Conservation (phyloP, 2,888 invertebrate genomes). For the Epistrophella euchroma region DNA sequence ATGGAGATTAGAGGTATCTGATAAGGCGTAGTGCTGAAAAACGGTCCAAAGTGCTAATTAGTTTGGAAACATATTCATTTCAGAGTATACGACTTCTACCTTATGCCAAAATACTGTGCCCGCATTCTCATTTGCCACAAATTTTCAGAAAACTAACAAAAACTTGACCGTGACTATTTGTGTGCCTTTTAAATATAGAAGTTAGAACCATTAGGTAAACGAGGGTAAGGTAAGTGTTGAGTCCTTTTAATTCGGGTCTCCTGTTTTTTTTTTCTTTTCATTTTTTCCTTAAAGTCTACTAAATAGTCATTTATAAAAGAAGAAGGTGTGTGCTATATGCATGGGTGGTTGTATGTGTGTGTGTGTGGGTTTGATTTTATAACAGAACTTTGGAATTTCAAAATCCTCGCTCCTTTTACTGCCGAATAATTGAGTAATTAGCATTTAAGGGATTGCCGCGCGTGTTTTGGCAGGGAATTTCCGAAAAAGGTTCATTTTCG, state of each 20-base stretch:
- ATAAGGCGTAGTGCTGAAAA: constrained; percentile 59
- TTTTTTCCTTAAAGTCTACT: constrained; percentile 7
- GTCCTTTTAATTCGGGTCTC: constrained; percentile 60
- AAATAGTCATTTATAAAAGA: background rate
- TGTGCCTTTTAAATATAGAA: constrained; percentile 36
- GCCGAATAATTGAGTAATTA: constrained; percentile 74
- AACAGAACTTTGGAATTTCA: constrained; percentile 25
- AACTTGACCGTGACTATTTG: background rate
- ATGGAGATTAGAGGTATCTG: constrained; percentile 43
- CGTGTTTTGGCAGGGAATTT: constrained; percentile 56
- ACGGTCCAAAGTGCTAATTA: constrained; percentile 68
- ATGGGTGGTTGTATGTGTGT: background rate
- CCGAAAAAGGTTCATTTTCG: constrained; percentile 51
- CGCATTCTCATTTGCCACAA: background rate
- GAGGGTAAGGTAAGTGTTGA: constrained; percentile 27
- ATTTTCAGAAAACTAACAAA: background rate
- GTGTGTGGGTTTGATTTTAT: constrained; percentile 21
- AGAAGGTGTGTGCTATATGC: background rate
- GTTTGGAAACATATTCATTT: constrained; percentile 67
- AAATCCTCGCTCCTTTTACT: constrained; percentile 54
- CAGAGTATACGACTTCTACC: background rate
- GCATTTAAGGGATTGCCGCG: constrained; percentile 71
- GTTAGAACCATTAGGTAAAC: constrained; percentile 24
- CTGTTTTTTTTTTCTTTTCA: background rate
- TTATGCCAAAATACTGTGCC: background rate